Percentiles rank a stretch among this genome's conserved stretches.
Evolutionary conservation across 2,113 vertebrate species (phyloP).

Genomic region (Brachyhypopomus occidentalis): DNA sequence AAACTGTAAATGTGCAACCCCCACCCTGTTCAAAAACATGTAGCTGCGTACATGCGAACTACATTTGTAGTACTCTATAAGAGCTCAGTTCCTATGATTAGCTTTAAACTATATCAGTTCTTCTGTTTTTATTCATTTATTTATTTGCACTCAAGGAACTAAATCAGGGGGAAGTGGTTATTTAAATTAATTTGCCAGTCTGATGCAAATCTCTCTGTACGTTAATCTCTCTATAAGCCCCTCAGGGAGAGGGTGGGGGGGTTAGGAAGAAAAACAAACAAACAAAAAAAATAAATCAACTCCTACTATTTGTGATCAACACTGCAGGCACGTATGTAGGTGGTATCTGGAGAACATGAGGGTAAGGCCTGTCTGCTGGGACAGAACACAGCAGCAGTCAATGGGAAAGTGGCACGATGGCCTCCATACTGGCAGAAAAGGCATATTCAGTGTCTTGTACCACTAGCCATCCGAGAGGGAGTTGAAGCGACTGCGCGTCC

Average conservation of each 20-base stretch:
- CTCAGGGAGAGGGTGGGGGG: no score
- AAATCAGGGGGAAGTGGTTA: neutral
- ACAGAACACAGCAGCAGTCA: neutral
- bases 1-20: neutral
- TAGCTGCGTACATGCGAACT: neutral
- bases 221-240: no score
- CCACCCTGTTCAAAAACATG: neutral
- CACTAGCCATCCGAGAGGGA: conserved; percentile 23
- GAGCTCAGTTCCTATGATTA: neutral
- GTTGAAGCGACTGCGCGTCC: conserved; percentile 37
- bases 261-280: no score
- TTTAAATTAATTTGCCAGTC: neutral
- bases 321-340: conserved; percentile 11
- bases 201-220: conserved; percentile 5
- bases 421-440: conserved; percentile 25
- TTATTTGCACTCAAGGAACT: neutral
- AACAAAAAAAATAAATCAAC: neutral
- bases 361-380: neutral
- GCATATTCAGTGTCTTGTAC: conserved; percentile 30
- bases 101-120: neutral
- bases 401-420: conserved; percentile 35
- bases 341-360: neutral
- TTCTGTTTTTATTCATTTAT: neutral
- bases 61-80: neutral
- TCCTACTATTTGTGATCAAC: neutral